These are phyloP conservation scores for Microhierax caerulescens DNA, from an alignment of 2,797 vertebrate species.

Conservation along the genomic window DNA sequence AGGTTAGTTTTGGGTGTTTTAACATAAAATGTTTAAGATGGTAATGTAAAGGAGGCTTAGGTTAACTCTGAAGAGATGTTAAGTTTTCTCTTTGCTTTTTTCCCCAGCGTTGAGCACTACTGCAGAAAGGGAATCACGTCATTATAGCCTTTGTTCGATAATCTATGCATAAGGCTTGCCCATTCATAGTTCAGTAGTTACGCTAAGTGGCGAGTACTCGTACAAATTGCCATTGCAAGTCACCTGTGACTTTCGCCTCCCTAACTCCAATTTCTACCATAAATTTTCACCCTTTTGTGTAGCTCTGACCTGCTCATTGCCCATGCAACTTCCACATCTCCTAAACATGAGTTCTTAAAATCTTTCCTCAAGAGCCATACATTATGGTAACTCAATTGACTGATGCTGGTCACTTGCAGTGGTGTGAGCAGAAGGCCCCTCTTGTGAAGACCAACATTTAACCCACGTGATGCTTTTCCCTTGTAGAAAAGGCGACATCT, in stretches of 20 bases:
- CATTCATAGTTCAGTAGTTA: neutral
- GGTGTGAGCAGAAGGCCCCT: neutral
- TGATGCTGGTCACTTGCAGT: neutral
- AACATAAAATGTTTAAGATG: neutral
- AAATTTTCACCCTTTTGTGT: neutral
- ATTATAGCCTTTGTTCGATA: neutral
- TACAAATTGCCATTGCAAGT: neutral
- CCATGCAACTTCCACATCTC: neutral
- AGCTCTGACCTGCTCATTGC: neutral
- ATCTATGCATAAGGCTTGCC: neutral
- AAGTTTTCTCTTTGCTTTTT: neutral
- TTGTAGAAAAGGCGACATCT: neutral
- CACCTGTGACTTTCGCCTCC: neutral
- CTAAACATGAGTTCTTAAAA: neutral
- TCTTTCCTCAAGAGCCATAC: accelerated
- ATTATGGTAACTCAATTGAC: neutral
- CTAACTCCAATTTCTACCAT: neutral
- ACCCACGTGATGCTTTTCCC: neutral
- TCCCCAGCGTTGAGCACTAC: neutral
- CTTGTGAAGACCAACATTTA: neutral
- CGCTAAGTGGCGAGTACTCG: neutral
- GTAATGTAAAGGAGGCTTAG: neutral
- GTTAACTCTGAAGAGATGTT: neutral
- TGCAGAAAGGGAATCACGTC: neutral
- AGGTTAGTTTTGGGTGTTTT: neutral